Evolutionary conservation across 2,888 invertebrate genomes (phyloP), one percentile per base, ranked within the genome.

Genomic region (Catocala sponsa): DNA sequence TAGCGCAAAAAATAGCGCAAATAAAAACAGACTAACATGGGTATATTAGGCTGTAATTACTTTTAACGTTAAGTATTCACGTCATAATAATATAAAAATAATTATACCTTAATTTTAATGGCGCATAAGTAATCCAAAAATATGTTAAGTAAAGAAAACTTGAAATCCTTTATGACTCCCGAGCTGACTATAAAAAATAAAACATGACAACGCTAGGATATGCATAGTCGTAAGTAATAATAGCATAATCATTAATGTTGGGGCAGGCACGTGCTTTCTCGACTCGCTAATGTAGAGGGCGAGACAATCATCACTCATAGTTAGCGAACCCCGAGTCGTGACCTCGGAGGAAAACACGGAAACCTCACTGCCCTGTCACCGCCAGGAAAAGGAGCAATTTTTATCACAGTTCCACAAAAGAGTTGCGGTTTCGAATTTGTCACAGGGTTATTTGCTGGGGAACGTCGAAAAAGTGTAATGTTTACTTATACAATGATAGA

Each of bases 241-340:
- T 76, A 75, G 79, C 69, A 72, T 78, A 78, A 84, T 88, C 88
- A 88, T 88, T 87, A 89, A 85, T 82, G 83, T 80, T 78, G 55
- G 79, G 73, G 70, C 71, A 68, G 85, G 79, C 90, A 88, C 89
- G 90, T 88, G 89, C 76, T 80, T 78, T 72, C 78, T 79, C 71
- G 74, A 79, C 74, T 72, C 79, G 79, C 83, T 90, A 89, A 89
- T 90, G 86, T 82, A 63, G 76, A 86, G 93, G 92, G 92, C 90
- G 91, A 82, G 81, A 79, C 84, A 78, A 78, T 87, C 91, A 93
- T 94, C 91, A 89, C 81, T 94, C 93, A 92, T 89, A 91, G 93
- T 93, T 91, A 92, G 87, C 78, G 74, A 79, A 72, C 82, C 84
- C 81, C 54, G 43, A 49, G 47, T 49, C 53, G 82, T 75, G 78